phyloP scores from a whole-genome alignment of 2,113 vertebrate species.

The Hystrix cristata region DNA sequence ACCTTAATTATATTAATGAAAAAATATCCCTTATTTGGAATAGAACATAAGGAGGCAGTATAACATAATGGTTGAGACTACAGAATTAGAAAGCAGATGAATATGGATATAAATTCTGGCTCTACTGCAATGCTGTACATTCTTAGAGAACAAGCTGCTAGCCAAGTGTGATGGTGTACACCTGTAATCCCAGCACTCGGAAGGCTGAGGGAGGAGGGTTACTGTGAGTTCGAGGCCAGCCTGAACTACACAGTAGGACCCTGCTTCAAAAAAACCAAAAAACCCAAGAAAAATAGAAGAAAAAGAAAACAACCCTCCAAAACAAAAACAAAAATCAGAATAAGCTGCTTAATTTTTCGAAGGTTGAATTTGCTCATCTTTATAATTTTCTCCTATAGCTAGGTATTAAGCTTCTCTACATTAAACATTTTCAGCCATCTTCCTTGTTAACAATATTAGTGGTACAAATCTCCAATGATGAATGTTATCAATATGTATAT shows the following conservation, averaged over 20 bases:
- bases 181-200: too few species aligned
- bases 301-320: neutral
- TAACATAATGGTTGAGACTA: slow-evolving; percentile 62
- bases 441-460: slow-evolving; percentile 13
- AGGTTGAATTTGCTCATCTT: slow-evolving; percentile 11
- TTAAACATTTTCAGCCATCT: slow-evolving; percentile 35
- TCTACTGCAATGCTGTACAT: neutral
- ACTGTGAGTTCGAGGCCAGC: neutral
- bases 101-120: slow-evolving; percentile 12
- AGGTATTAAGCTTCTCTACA: slow-evolving; percentile 1
- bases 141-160: neutral
- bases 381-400: neutral
- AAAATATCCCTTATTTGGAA: slow-evolving; percentile 29
- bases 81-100: slow-evolving; percentile 28
- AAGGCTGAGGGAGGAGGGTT: too few species aligned
- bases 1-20: slow-evolving; percentile 31
- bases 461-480: too few species aligned
- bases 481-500: too few species aligned
- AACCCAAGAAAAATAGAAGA: neutral
- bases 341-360: slow-evolving; percentile 20
- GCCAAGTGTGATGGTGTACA: neutral
- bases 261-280: neutral
- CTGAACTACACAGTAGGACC: neutral
- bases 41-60: slow-evolving; percentile 66
- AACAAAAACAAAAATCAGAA: neutral